Evolutionary conservation across 2,888 invertebrate genomes (phyloP).

Genomic region (Xylocampa areola): DNA sequence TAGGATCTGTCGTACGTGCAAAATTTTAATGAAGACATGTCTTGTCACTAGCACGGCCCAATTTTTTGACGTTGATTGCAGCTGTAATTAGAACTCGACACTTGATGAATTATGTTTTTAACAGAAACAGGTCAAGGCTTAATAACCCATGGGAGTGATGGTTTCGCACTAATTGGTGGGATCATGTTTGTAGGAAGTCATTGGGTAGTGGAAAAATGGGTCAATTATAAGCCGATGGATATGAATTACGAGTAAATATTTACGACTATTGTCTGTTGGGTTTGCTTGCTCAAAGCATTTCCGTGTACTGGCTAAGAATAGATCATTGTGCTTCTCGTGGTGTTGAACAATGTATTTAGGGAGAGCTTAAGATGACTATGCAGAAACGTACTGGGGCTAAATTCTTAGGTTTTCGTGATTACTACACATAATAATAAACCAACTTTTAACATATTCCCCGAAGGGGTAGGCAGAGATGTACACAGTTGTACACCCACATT

Average conservation of each 20-base stretch:
- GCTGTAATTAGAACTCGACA: constrained; percentile 55
- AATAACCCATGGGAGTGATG: constrained; percentile 32
- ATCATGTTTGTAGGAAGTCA: constrained; percentile 24
- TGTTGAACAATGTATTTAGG: too few relatives aligned
- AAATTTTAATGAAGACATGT: constrained; percentile 65
- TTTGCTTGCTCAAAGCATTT: not conserved
- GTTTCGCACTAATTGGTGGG: constrained; percentile 36
- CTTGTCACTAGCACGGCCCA: constrained; percentile 55
- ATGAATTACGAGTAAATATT: not conserved
- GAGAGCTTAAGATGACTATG: too few relatives aligned
- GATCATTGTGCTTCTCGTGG: not conserved
- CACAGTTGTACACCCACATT: too few relatives aligned
- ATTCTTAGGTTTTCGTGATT: too few relatives aligned
- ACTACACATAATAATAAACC: too few relatives aligned
- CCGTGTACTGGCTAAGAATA: not conserved
- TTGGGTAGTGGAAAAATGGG: constrained; percentile 3
- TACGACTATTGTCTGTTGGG: not conserved
- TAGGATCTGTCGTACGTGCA: constrained; percentile 48
- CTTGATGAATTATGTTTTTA: constrained; percentile 53
- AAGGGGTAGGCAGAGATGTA: too few relatives aligned
- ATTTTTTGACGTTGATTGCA: constrained; percentile 61
- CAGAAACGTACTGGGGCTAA: too few relatives aligned
- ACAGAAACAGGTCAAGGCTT: constrained; percentile 54
- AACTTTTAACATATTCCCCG: too few relatives aligned
- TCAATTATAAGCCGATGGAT: constrained; percentile 2